phyloP scores from a whole-genome alignment of 2,113 vertebrate genomes.

The Fulmarus glacialis region DNA sequence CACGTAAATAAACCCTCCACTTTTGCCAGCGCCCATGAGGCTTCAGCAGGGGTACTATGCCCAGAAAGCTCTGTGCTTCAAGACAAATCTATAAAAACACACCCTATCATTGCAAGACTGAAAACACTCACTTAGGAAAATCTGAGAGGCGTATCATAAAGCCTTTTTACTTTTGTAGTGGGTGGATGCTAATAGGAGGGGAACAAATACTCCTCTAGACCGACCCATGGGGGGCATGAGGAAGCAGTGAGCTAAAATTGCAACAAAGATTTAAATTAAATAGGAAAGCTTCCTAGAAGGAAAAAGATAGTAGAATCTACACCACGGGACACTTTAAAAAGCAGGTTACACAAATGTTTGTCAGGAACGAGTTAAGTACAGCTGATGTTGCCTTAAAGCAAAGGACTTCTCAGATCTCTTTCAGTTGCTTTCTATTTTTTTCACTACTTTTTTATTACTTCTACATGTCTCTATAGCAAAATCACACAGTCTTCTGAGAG shows the following conservation, averaged over 20 bases:
- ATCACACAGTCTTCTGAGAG: neutral
- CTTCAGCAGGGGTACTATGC: neutral
- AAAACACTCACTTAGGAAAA: neutral
- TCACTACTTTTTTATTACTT: neutral
- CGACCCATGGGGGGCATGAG: neutral
- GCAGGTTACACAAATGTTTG: neutral
- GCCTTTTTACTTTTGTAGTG: neutral
- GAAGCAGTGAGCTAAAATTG: neutral
- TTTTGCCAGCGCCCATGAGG: accelerated
- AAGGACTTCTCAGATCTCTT: neutral
- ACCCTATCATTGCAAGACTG: neutral
- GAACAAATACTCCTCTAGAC: neutral
- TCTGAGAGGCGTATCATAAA: neutral
- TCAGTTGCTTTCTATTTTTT: neutral
- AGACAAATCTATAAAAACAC: neutral
- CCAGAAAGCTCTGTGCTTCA: neutral
- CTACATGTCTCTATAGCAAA: neutral
- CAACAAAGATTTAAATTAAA: neutral
- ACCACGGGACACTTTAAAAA: neutral
- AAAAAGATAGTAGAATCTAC: neutral
- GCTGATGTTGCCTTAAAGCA: neutral
- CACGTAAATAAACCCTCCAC: neutral
- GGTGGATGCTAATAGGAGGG: neutral
- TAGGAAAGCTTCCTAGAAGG: neutral
- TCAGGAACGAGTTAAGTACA: neutral